Percentiles rank a stretch among this genome's conserved stretches.
phyloP scores from a whole-genome alignment of 2,113 vertebrate genomes.

The Phaethornis superciliosus region DNA sequence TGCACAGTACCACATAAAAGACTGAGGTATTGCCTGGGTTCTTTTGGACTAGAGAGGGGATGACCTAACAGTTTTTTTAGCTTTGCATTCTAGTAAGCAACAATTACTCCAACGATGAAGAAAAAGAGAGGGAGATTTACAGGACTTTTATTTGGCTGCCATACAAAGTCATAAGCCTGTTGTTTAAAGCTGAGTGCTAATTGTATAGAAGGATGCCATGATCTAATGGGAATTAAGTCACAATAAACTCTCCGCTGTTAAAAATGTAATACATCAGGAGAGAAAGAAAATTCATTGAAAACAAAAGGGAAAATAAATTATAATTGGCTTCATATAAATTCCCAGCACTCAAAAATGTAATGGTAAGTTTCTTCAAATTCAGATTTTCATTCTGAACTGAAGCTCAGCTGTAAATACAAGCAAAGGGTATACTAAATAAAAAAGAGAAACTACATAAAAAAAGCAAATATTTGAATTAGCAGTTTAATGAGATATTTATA shows the following conservation, averaged over 20 bases:
- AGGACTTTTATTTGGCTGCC: neutral
- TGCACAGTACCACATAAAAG: neutral
- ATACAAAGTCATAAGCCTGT: neutral
- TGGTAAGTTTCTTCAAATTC: neutral
- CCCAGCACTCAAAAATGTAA: neutral
- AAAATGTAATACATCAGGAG: neutral
- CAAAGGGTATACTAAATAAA: neutral
- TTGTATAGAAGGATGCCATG: constrained; percentile 20
- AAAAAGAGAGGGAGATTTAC: neutral
- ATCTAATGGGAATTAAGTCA: constrained; percentile 36
- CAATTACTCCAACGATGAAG: neutral
- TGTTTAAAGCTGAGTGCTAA: constrained; percentile 8
- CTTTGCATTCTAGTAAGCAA: constrained; percentile 6
- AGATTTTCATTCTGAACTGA: neutral
- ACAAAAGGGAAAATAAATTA: neutral
- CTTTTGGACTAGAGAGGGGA: neutral
- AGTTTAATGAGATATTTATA: constrained; percentile 1
- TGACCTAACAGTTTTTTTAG: neutral
- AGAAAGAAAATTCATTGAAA: neutral
- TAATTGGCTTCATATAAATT: neutral
- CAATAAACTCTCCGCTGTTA: neutral
- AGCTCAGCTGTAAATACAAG: neutral
- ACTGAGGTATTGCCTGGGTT: neutral
- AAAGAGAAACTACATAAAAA: neutral
- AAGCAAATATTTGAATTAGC: neutral